Percentiles rank a stretch among this genome's conserved stretches.
These are phyloP conservation scores for Leucosticte australis DNA, from an alignment of 2,113 vertebrate species.

Conservation along the genomic window DNA sequence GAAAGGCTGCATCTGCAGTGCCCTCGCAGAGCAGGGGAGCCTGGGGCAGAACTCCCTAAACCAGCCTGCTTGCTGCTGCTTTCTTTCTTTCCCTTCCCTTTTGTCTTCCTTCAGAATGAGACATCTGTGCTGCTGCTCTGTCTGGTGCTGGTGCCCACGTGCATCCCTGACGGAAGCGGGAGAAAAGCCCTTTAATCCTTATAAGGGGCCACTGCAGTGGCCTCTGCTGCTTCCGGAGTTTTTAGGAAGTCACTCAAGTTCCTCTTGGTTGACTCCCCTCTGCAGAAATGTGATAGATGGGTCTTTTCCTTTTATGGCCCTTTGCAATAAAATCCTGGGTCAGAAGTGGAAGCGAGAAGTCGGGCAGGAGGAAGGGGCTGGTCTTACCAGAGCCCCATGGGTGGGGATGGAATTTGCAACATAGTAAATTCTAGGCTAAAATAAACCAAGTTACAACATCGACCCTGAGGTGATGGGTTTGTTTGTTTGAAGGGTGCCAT, in stretches of 20 bases:
- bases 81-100: not conserved
- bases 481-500: not conserved
- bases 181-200: constrained; percentile 8
- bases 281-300: constrained; percentile 52
- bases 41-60: not conserved
- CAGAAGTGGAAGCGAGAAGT: constrained; percentile 44
- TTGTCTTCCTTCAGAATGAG: not conserved
- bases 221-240: not conserved
- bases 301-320: constrained; percentile 77
- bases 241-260: constrained; percentile 43
- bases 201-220: rapidly evolving
- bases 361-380: not conserved
- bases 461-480: not conserved
- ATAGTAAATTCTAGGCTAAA: not conserved
- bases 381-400: not conserved
- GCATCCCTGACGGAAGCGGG: not conserved
- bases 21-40: rapidly evolving
- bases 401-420: not conserved
- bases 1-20: rapidly evolving
- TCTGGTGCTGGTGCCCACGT: not conserved
- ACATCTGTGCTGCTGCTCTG: not conserved
- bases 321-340: constrained; percentile 30
- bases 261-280: constrained; percentile 14
- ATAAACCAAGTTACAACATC: constrained; percentile 2
- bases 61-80: not conserved